Percentiles rank a stretch among this genome's conserved stretches.
Conservation (phyloP, 2,113 vertebrate species). For the Oxyura jamaicensis region DNA sequence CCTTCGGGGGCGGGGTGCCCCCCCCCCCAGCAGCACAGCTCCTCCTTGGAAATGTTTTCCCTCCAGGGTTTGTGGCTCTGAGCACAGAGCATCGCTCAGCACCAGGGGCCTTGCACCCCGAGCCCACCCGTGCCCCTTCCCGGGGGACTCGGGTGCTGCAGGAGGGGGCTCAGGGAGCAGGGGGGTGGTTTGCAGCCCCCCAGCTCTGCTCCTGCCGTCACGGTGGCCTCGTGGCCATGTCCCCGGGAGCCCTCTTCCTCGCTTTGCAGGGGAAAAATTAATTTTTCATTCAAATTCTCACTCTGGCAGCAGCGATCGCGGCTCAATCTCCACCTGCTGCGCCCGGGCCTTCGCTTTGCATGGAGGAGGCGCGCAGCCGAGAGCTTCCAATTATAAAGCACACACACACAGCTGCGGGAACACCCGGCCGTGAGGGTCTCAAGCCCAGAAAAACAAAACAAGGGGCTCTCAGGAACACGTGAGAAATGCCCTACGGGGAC, state of each 20-base stretch:
- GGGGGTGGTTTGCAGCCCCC: too few species aligned
- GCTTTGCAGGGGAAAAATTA: not conserved
- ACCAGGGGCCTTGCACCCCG: not conserved
- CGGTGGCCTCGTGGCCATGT: fast-evolving
- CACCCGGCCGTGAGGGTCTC: not conserved
- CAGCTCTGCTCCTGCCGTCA: not conserved
- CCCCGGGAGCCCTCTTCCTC: not conserved
- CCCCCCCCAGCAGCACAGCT: not conserved
- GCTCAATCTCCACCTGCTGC: constrained; percentile 70
- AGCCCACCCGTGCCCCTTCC: too few species aligned
- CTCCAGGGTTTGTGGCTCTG: not conserved
- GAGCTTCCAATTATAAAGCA: constrained; percentile 59
- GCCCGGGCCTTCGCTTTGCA: constrained; percentile 8
- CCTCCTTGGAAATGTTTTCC: constrained; percentile 30
- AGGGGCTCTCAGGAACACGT: not conserved
- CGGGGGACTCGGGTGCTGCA: constrained; percentile 44
- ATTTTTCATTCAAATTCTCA: constrained; percentile 55
- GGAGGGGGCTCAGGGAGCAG: not conserved
- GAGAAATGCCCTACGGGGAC: not conserved
- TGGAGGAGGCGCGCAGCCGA: not conserved
- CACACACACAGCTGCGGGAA: not conserved
- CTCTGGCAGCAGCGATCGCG: not conserved
- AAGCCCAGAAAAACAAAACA: not conserved
- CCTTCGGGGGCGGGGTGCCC: not conserved
- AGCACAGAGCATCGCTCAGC: not conserved